phyloP scores from a whole-genome alignment of 2,888 invertebrate genomes.

The Drosophila mimica region DNA sequence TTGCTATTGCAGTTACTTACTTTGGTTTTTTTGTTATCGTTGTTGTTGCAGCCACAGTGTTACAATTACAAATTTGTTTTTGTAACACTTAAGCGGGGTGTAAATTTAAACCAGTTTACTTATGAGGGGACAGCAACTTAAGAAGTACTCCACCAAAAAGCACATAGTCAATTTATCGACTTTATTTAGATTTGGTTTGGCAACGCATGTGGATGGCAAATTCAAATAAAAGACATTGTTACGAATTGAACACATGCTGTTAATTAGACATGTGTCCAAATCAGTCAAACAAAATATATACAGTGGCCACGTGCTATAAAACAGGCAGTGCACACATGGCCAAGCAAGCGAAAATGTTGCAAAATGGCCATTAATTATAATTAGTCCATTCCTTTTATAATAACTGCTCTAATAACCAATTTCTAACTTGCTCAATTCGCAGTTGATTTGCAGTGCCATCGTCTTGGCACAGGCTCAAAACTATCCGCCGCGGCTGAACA shows the following conservation, averaged over 20 bases:
- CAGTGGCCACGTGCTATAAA: conserved; percentile 10
- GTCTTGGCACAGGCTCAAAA: conserved; percentile 86
- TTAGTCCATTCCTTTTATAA: conserved; percentile 20
- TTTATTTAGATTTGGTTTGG: conserved; percentile 13
- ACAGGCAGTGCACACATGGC: conserved; percentile 7
- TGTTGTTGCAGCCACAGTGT: conserved; percentile 47
- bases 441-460: conserved; percentile 67
- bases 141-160: conserved; percentile 47
- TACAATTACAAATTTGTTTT: conserved; percentile 69
- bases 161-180: conserved; percentile 13
- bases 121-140: conserved; percentile 43
- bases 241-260: neutral
- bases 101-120: conserved; percentile 70
- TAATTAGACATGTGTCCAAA: conserved; percentile 34
- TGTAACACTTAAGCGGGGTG: conserved; percentile 56
- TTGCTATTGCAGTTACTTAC: conserved; percentile 62
- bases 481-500: conserved; percentile 88
- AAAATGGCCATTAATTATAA: neutral
- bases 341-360: conserved; percentile 25
- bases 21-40: conserved; percentile 22
- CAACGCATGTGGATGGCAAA: conserved; percentile 7
- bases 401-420: conserved; percentile 8
- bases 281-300: neutral
- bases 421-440: conserved; percentile 23
- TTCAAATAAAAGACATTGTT: conserved; percentile 3